Percentiles rank a stretch among this genome's conserved stretches.
phyloP scores from a whole-genome alignment of 2,113 vertebrate genomes.

The Sturnus vulgaris region DNA sequence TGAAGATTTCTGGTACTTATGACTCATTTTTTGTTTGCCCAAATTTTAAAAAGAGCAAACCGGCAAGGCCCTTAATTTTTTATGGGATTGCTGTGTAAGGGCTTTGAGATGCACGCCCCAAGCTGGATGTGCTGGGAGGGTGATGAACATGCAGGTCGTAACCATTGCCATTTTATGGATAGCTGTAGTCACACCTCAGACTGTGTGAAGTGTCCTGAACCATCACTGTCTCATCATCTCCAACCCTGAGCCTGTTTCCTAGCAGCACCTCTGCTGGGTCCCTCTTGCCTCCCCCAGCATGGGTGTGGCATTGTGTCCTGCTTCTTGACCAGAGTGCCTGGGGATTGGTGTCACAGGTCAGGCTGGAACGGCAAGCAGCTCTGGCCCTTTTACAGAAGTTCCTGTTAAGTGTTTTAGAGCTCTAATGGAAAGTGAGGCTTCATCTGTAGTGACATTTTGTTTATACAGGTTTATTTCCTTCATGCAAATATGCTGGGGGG shows the following conservation, averaged over 20 bases:
- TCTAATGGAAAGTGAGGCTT: neutral
- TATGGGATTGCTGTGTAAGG: neutral
- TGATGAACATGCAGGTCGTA: neutral
- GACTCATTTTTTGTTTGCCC: slow-evolving; percentile 10
- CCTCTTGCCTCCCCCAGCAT: neutral
- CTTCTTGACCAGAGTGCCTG: neutral
- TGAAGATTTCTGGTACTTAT: slow-evolving; percentile 21
- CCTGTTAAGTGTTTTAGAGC: neutral
- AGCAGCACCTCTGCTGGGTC: neutral
- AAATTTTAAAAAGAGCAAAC: slow-evolving; percentile 21
- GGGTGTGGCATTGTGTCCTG: neutral
- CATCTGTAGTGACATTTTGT: neutral
- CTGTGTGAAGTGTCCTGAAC: neutral
- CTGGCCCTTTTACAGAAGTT: neutral
- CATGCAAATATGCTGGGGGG: neutral
- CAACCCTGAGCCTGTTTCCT: neutral
- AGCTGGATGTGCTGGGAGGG: neutral
- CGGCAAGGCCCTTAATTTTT: neutral
- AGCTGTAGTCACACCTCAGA: neutral
- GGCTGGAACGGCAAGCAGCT: neutral
- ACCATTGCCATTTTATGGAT: rapidly evolving
- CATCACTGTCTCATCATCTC: rapidly evolving
- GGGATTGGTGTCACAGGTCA: neutral
- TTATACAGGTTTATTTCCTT: neutral
- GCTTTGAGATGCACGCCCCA: rapidly evolving